Percentiles rank a stretch among this genome's conserved stretches.
Conservation (phyloP, 2,888 invertebrate species). For the Limnephilus auricula region DNA sequence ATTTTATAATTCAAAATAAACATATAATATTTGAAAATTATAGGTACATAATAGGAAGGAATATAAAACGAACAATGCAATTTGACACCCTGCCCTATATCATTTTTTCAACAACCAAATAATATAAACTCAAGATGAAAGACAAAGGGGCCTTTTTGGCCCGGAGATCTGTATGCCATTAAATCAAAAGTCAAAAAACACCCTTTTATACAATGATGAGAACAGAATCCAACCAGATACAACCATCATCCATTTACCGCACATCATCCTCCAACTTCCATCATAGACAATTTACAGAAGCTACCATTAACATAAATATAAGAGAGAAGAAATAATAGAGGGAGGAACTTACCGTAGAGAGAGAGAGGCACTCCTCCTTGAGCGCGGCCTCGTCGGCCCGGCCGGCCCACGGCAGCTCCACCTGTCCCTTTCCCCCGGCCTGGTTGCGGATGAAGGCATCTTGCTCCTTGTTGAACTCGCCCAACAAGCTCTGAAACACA, state of each 20-base stretch:
- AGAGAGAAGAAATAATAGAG: not conserved
- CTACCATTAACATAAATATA: not conserved
- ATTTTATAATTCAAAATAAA: too few relatives aligned
- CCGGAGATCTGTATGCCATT: too few relatives aligned
- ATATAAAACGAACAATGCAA: too few relatives aligned
- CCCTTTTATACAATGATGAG: too few relatives aligned
- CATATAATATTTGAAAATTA: too few relatives aligned
- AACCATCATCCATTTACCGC: not conserved
- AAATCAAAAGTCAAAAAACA: too few relatives aligned
- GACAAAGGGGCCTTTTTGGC: too few relatives aligned
- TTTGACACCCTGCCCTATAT: not conserved
- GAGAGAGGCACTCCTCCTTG: slow-evolving; percentile 95
- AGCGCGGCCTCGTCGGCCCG: slow-evolving; percentile 95
- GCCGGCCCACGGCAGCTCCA: slow-evolving; percentile 96
- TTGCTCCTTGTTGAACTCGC: slow-evolving; percentile 98
- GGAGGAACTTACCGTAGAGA: slow-evolving; percentile 86
- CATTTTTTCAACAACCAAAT: too few relatives aligned
- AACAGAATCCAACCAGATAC: too few relatives aligned
- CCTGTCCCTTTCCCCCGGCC: slow-evolving; percentile 82
- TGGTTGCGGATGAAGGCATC: slow-evolving; percentile 96
- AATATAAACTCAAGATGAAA: too few relatives aligned
- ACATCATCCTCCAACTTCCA: not conserved
- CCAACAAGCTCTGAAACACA: slow-evolving; percentile 90
- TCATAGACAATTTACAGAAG: not conserved
- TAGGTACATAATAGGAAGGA: too few relatives aligned